Evolutionary conservation across 30 jellyfish, hydroid and myxozoan species (phyloP).

Genomic region (Cassiopea xamachana): DNA sequence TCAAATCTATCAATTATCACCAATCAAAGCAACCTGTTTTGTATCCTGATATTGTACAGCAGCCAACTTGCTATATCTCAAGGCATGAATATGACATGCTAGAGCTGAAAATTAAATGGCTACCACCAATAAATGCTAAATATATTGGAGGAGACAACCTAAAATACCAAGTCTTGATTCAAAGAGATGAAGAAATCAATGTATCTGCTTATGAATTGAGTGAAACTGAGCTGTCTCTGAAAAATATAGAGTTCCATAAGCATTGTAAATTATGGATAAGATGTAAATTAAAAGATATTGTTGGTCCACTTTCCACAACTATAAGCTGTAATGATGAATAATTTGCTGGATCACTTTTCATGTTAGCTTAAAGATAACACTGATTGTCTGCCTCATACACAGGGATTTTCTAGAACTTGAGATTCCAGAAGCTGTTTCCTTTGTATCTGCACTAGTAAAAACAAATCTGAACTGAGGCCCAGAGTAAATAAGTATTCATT

Average conservation of each 20-base stretch:
- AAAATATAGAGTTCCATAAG: not conserved
- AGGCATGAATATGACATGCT: not conserved
- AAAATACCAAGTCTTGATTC: conserved; percentile 61
- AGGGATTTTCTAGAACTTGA: no score
- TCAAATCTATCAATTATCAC: not conserved
- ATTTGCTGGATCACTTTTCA: not conserved
- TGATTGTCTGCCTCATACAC: no score
- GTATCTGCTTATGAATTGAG: conserved; percentile 56
- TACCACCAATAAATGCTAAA: conserved; percentile 46
- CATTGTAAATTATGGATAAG: conserved; percentile 57
- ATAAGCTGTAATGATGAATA: not conserved
- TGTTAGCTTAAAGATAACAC: no score
- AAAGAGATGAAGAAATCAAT: conserved; percentile 29
- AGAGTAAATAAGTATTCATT: no score
- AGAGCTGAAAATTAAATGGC: conserved; percentile 39
- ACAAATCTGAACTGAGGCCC: no score
- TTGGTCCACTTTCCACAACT: conserved; percentile 73
- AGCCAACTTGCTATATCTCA: conserved; percentile 14
- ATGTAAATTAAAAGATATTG: not conserved
- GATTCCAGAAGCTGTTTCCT: no score
- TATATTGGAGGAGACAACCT: not conserved
- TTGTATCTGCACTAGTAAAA: no score
- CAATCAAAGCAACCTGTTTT: not conserved
- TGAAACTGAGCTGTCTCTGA: conserved; percentile 14
- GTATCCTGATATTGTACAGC: conserved; percentile 55